Base-by-base conservation (phyloP, 2,888 invertebrate genomes). In the Orthonychiurus folsomi region DNA sequence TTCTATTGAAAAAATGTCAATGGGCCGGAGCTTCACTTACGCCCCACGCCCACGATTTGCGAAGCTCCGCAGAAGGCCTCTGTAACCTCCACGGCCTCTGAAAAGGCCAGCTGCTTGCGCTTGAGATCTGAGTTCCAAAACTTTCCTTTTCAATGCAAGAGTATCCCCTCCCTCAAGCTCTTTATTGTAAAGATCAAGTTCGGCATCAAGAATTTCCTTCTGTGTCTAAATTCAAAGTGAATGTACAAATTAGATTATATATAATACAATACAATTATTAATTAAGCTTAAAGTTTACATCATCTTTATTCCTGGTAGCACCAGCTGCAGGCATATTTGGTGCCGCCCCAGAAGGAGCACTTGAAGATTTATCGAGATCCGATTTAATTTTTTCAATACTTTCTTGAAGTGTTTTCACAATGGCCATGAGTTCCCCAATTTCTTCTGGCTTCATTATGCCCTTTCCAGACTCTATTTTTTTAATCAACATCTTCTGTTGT, bases 121-220 rank as follows among this genome's bases (percentile, higher is more conserved):
- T 75, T 78, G 75, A 62, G 74, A 73, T 58, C 85, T 83, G 60
- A 94, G 79, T 68, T 92, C 91, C 5, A 83, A 81, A 28, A 92
- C 82, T 74, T 84, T 86, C 76, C 86, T 87, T 73, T 87, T 84
- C 57, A 93, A 79, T 69, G 88, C 89, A 0, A 87, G 83, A 0
- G 91, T 89, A 71, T 94, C 93, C 61, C 86, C 88, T 0, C 93
- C 93, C 75, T 87, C 87, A 77, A 86, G 89, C 74, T 93, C 90
- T 71, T 90, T 90, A 1, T 88, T 89, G 74, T 93, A 89, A 68
- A 94, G 80, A 76, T 95, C 94, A 74, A 94, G 77, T 75, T 95
- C 94, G 0, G 91, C 88, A 75, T 94, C 94, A 12, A 94, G 80
- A 59, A 94, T 85, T 75, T 93, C 93, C 74, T 89, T 89, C 76